phyloP scores from a whole-genome alignment of 37 sponge, comb jelly and placozoan genomes.

The Mnemiopsis leidyi region DNA sequence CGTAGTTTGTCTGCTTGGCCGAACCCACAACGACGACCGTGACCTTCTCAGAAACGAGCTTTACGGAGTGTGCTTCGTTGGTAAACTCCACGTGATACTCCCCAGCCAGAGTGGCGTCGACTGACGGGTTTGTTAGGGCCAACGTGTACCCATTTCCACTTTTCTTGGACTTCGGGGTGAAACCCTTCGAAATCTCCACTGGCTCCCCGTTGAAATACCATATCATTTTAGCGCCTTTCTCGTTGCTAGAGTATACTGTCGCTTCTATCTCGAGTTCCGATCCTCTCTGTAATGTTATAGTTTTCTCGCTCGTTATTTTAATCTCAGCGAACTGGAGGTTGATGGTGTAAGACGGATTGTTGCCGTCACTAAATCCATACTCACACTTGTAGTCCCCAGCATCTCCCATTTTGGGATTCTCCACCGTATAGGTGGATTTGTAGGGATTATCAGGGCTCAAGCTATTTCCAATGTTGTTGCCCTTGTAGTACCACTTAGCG shows the following conservation, averaged over 20 bases:
- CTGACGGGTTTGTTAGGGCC: neutral
- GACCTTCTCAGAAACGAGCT: neutral
- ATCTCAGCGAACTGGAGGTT: slow-evolving; percentile 24
- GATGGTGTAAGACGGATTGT: neutral
- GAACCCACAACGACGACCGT: slow-evolving; percentile 2
- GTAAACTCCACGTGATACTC: slow-evolving; percentile 6
- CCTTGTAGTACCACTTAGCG: neutral
- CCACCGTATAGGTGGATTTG: neutral
- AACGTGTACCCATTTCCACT: neutral
- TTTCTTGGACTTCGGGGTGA: neutral
- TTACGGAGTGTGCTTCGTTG: neutral
- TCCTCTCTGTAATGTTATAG: neutral
- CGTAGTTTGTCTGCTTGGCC: neutral
- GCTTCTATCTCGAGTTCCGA: neutral
- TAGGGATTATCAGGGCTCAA: neutral
- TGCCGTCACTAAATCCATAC: neutral
- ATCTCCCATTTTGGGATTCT: neutral
- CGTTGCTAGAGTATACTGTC: slow-evolving; percentile 25
- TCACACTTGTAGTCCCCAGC: slow-evolving; percentile 9
- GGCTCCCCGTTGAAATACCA: neutral
- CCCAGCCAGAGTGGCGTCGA: neutral
- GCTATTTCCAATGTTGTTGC: neutral
- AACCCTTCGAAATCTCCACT: neutral
- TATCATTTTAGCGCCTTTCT: neutral
- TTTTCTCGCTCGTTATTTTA: neutral